phyloP scores from a whole-genome alignment of 2,113 vertebrate genomes.

The Cryptotis parvus region DNA sequence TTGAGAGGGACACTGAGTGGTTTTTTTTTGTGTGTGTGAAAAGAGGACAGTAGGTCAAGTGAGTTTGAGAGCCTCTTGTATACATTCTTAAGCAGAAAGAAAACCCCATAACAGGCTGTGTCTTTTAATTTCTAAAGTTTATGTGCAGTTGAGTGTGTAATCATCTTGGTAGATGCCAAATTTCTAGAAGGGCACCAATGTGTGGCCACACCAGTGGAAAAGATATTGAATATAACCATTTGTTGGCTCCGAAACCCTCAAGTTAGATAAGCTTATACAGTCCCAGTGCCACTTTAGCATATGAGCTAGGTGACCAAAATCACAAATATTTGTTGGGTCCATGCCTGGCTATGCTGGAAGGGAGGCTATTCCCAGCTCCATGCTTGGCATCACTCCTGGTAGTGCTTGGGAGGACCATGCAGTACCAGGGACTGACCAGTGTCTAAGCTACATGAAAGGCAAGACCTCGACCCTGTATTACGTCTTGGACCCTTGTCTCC shows the following conservation, averaged over 20 bases:
- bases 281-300: not conserved
- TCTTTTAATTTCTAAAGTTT: constrained; percentile 36
- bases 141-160: not conserved
- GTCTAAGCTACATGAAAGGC: too few relatives aligned
- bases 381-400: too few relatives aligned
- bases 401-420: too few relatives aligned
- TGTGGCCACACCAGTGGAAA: constrained; percentile 36
- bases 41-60: too few relatives aligned
- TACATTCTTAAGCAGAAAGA: not conserved
- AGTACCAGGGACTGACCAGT: too few relatives aligned
- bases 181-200: constrained; percentile 10
- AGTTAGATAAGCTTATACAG: not conserved
- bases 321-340: too few relatives aligned
- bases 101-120: not conserved
- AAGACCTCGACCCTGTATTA: too few relatives aligned
- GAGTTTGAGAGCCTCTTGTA: not conserved
- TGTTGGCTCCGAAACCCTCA: not conserved
- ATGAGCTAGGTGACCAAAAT: not conserved
- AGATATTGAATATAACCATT: not conserved
- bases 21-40: too few relatives aligned
- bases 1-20: too few relatives aligned
- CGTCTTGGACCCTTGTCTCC: not conserved
- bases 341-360: too few relatives aligned
- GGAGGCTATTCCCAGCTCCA: too few relatives aligned
- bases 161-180: constrained; percentile 19